phyloP scores from a whole-genome alignment of 2,113 vertebrate species.

The Ictidomys tridecemlineatus region DNA sequence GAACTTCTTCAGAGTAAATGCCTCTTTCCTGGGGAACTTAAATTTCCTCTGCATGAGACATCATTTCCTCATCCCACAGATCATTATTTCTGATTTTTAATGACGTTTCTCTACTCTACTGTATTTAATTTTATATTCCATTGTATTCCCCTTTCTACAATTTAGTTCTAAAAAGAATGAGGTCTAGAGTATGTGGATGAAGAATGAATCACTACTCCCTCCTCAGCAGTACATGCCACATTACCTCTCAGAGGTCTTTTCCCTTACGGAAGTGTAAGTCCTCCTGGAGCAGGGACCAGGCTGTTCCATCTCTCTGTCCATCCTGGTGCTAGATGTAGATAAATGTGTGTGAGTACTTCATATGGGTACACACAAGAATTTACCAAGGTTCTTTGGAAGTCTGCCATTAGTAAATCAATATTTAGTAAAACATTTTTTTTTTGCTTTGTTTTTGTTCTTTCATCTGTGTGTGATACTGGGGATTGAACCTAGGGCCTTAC shows the following conservation, averaged over 20 bases:
- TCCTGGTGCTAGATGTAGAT: neutral
- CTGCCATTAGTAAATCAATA: neutral
- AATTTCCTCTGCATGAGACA: neutral
- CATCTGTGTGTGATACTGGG: neutral
- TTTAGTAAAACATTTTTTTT: too few relatives aligned
- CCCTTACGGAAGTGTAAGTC: neutral
- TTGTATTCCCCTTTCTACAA: constrained; percentile 21
- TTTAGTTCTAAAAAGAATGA: neutral
- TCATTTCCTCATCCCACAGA: neutral
- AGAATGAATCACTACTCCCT: neutral
- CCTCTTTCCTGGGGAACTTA: neutral
- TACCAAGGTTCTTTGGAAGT: neutral
- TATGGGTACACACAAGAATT: neutral
- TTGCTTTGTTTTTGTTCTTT: too few relatives aligned
- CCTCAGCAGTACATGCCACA: neutral
- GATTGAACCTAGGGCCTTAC: neutral
- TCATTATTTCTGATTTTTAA: constrained; percentile 1
- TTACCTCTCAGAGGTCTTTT: neutral
- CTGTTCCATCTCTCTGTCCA: neutral
- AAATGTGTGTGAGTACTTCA: neutral
- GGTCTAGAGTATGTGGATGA: neutral
- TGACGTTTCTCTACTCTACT: neutral
- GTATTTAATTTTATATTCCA: constrained; percentile 25
- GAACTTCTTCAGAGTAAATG: neutral
- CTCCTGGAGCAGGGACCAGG: neutral